Evolutionary conservation across 2,888 invertebrate genomes (phyloP).

Genomic region (Erynnis tages): DNA sequence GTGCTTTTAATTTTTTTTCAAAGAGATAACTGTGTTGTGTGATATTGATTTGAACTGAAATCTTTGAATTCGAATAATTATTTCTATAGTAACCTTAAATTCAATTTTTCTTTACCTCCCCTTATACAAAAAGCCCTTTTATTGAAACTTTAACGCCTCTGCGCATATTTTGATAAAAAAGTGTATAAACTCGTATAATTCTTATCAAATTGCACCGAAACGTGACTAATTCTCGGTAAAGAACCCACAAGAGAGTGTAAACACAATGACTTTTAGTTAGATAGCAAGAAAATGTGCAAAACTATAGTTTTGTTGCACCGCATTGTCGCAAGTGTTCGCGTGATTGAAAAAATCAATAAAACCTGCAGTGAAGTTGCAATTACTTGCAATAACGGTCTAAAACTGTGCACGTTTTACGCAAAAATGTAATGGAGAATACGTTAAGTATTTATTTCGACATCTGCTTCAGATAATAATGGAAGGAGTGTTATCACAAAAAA

Average conservation of each 20-base stretch:
- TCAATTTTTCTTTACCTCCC: not conserved
- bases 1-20: constrained; percentile 38
- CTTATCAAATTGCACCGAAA: too few relatives aligned
- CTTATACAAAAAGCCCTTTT: not conserved
- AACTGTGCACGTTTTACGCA: constrained; percentile 1
- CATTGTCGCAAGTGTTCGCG: constrained; percentile 32
- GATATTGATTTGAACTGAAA: constrained; percentile 1
- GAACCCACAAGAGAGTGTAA: too few relatives aligned
- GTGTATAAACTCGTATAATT: not conserved
- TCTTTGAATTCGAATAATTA: not conserved
- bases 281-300: constrained; percentile 11
- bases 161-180: not conserved
- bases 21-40: constrained; percentile 31
- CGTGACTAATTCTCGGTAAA: too few relatives aligned
- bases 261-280: too few relatives aligned
- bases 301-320: too few relatives aligned
- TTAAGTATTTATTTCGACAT: not conserved
- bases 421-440: constrained; percentile 17
- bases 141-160: not conserved
- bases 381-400: constrained; percentile 6
- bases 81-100: not conserved
- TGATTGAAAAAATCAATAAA: constrained; percentile 41
- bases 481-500: constrained; percentile 60
- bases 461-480: constrained; percentile 53
- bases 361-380: constrained; percentile 56